A percentile compares a stretch with the other conserved stretches of the same genome.
phyloP scores from a whole-genome alignment of 2,888 invertebrate genomes.

The Exephanes ischioxanthus region DNA sequence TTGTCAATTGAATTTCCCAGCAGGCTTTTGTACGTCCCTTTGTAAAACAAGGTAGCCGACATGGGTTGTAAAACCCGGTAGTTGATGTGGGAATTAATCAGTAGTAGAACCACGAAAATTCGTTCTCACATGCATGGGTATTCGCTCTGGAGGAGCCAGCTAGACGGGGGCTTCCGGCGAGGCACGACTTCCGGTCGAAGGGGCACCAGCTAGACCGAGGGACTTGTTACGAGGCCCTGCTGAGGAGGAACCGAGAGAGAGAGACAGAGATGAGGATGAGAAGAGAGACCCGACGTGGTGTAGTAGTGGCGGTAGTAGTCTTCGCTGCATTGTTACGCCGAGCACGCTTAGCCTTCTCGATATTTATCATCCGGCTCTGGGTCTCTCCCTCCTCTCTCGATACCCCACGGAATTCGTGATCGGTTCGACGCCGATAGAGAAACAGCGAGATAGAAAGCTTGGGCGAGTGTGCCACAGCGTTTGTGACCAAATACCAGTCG shows the following conservation, averaged over 20 bases:
- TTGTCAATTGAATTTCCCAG: slow-evolving; percentile 54
- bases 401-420: slow-evolving; percentile 52
- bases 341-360: slow-evolving; percentile 63
- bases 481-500: slow-evolving; percentile 30
- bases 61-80: slow-evolving; percentile 48
- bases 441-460: slow-evolving; percentile 39
- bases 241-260: slow-evolving; percentile 24
- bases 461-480: slow-evolving; percentile 19
- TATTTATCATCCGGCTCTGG: slow-evolving; percentile 63
- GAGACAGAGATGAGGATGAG: slow-evolving; percentile 34
- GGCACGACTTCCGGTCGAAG: slow-evolving; percentile 79
- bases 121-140: slow-evolving; percentile 75
- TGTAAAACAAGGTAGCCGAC: slow-evolving; percentile 60
- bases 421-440: slow-evolving; percentile 31
- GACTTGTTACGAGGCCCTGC: slow-evolving; percentile 38
- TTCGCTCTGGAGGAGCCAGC: slow-evolving; percentile 71
- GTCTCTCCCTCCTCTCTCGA: slow-evolving; percentile 34
- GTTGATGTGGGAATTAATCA: slow-evolving; percentile 58
- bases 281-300: slow-evolving; percentile 49
- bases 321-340: slow-evolving; percentile 62
- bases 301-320: slow-evolving; percentile 23
- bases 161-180: slow-evolving; percentile 80
- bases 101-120: slow-evolving; percentile 73
- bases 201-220: slow-evolving; percentile 69
- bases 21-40: slow-evolving; percentile 49